Evolutionary conservation across 2,113 vertebrate species (phyloP).

Genomic region (Tetrax tetrax): DNA sequence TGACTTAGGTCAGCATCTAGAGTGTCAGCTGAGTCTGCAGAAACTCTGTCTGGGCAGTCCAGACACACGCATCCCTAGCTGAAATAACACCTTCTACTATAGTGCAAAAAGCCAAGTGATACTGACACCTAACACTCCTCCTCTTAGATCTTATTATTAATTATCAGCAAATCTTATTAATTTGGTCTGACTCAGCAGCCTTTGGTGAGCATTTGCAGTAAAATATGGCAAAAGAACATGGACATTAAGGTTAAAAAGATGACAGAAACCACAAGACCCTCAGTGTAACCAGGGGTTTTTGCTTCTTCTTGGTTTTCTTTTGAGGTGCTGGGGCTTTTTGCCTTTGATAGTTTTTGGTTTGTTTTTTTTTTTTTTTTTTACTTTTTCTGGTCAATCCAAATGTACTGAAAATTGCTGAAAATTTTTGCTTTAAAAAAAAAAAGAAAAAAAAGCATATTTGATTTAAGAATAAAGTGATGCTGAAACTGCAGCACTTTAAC

Average conservation of each 20-base stretch:
- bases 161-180: not conserved
- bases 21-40: not conserved
- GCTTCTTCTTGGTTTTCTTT: not conserved
- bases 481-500: not conserved
- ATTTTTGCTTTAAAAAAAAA: not conserved
- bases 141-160: not conserved
- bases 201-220: not conserved
- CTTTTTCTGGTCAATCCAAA: not conserved
- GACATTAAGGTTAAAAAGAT: not conserved
- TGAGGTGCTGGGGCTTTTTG: not conserved
- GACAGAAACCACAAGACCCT: not conserved
- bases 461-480: not conserved
- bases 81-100: not conserved
- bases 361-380: not conserved
- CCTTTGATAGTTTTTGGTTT: too few species aligned
- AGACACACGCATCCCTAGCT: not conserved
- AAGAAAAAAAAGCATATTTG: not conserved
- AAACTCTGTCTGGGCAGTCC: not conserved
- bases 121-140: not conserved
- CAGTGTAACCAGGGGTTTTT: rapidly evolving
- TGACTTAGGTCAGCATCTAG: not conserved
- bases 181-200: not conserved
- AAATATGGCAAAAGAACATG: not conserved
- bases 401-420: not conserved
- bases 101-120: not conserved